A percentile compares a stretch with the other conserved stretches of the same genome.
These are phyloP conservation scores for Macropodus opercularis DNA, from an alignment of 2,797 vertebrate species.

Conservation along the genomic window DNA sequence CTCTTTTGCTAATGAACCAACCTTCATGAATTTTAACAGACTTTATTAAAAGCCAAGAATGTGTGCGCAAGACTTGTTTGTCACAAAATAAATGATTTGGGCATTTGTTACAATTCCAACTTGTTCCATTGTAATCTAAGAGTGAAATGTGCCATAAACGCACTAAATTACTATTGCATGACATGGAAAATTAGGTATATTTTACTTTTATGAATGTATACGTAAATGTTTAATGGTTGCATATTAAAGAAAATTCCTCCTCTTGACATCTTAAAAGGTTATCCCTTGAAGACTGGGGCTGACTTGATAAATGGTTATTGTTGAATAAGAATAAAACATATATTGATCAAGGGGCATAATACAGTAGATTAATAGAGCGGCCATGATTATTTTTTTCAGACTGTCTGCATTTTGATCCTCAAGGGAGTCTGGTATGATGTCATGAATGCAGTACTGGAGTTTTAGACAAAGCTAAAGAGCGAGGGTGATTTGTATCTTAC, in stretches of 20 bases:
- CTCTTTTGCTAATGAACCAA: slow-evolving; percentile 23
- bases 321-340: slow-evolving; percentile 74
- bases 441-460: slow-evolving; percentile 35
- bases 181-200: slow-evolving; percentile 9
- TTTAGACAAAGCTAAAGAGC: slow-evolving; percentile 40
- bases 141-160: background rate
- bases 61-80: background rate
- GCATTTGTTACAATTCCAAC: background rate
- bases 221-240: slow-evolving; percentile 33
- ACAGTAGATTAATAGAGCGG: slow-evolving; percentile 72
- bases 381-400: slow-evolving; percentile 43
- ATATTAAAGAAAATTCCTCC: slow-evolving; percentile 50
- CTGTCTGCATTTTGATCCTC: slow-evolving; percentile 65
- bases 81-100: background rate
- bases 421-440: slow-evolving; percentile 68
- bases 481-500: slow-evolving; percentile 22
- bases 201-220: slow-evolving; percentile 3
- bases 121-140: background rate
- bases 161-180: background rate
- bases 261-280: slow-evolving; percentile 65
- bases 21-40: slow-evolving; percentile 24
- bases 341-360: slow-evolving; percentile 76
- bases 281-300: slow-evolving; percentile 25
- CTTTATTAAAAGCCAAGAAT: slow-evolving; percentile 13
- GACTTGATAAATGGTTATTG: slow-evolving; percentile 82